phyloP scores from a whole-genome alignment of 2,888 invertebrate species.

The Drosophila ezoana region DNA sequence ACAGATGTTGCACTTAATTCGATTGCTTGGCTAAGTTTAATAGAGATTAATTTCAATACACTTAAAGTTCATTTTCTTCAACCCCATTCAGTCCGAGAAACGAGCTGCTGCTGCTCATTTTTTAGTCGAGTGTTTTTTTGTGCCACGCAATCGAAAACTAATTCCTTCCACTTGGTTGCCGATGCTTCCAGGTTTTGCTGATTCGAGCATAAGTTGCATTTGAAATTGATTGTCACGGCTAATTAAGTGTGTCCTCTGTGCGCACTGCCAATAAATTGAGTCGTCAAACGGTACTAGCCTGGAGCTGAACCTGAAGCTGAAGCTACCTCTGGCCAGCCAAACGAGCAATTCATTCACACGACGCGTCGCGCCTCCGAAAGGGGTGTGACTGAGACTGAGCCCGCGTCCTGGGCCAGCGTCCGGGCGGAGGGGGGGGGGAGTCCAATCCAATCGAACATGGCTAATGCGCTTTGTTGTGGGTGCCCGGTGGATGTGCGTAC shows the following conservation, averaged over 20 bases:
- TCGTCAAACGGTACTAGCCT: conserved; percentile 67
- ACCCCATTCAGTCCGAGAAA: background rate
- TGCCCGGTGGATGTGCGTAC: conserved; percentile 46
- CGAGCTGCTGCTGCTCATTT: conserved; percentile 25
- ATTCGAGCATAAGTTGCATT: conserved; percentile 84
- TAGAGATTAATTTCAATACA: conserved; percentile 41
- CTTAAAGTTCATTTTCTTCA: conserved; percentile 19
- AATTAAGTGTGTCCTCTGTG: conserved; percentile 83
- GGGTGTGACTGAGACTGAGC: conserved; percentile 66
- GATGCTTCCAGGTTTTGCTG: conserved; percentile 53
- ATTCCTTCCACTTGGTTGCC: conserved; percentile 70
- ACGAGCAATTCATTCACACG: conserved; percentile 64
- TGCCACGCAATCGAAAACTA: conserved; percentile 69
- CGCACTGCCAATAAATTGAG: conserved; percentile 81
- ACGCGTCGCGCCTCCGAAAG: conserved; percentile 67
- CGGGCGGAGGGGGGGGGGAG: background rate
- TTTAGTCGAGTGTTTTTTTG: conserved; percentile 35
- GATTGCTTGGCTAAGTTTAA: conserved; percentile 9
- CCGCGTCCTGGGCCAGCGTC: conserved; percentile 26
- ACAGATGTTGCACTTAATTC: background rate
- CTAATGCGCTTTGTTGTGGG: conserved; percentile 79
- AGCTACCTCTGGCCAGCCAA: conserved; percentile 36
- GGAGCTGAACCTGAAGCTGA: background rate
- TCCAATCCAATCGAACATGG: conserved; percentile 70
- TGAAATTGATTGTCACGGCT: conserved; percentile 85